Evolutionary conservation across 2,797 vertebrate genomes (phyloP).

Genomic region (Acrocephalus scirpaceus): DNA sequence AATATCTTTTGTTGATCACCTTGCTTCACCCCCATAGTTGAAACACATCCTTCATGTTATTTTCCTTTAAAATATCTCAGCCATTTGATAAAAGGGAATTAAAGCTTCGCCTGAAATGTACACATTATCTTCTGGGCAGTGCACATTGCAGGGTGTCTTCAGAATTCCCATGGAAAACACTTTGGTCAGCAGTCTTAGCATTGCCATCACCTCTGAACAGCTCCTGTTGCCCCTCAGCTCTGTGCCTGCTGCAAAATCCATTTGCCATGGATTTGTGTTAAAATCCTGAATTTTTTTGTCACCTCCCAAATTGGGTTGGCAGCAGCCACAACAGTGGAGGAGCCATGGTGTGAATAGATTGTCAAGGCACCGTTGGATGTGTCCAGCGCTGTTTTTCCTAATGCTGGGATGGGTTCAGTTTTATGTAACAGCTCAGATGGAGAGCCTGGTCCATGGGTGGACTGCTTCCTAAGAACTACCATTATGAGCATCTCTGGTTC

Average conservation of each 20-base stretch:
- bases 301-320: fast-evolving
- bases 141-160: fast-evolving
- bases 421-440: fast-evolving
- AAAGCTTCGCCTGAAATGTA: not conserved
- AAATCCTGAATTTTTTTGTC: not conserved
- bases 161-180: not conserved
- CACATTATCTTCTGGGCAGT: fast-evolving
- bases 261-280: not conserved
- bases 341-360: fast-evolving
- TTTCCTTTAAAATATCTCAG: not conserved
- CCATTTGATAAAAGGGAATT: not conserved
- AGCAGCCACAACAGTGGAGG: fast-evolving
- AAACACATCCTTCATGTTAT: not conserved
- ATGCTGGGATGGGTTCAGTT: not conserved
- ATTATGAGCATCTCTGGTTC: not conserved
- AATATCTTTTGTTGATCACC: not conserved
- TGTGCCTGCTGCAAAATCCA: not conserved
- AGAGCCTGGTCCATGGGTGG: too few species aligned
- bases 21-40: not conserved
- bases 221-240: not conserved
- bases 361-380: fast-evolving
- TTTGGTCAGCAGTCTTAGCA: fast-evolving
- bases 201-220: not conserved
- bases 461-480: not conserved
- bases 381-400: fast-evolving